Conservation (phyloP, 2,888 invertebrate genomes). For the Polymixis lichenea region DNA sequence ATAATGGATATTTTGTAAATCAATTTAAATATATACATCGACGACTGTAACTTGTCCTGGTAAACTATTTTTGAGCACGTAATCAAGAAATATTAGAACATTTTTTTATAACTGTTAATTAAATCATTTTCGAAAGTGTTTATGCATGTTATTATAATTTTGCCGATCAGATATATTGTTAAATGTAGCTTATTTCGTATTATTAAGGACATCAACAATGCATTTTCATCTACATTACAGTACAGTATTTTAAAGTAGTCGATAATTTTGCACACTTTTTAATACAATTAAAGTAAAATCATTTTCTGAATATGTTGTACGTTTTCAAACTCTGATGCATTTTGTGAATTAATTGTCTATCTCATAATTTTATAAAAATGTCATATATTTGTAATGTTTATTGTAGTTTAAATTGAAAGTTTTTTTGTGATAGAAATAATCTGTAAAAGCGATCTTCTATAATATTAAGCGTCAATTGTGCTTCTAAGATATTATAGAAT, state of each 20-base stretch:
- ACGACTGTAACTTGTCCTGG: conserved; percentile 18
- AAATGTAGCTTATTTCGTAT: not conserved
- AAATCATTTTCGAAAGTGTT: not conserved
- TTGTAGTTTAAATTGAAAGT: conserved; percentile 23
- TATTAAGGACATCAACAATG: not conserved
- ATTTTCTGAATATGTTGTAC: conserved; percentile 42
- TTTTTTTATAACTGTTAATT: not conserved
- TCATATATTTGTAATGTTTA: conserved; percentile 27
- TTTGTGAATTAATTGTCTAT: conserved; percentile 35
- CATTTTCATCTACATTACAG: conserved; percentile 10
- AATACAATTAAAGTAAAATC: not conserved
- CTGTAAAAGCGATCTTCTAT: conserved; percentile 33
- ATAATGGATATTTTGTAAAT: conserved; percentile 67
- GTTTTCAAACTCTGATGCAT: conserved; percentile 55
- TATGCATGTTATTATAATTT: conserved; percentile 31
- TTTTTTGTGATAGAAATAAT: conserved; percentile 58
- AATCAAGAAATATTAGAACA: conserved; percentile 1
- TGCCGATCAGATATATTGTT: not conserved
- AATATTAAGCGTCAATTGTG: conserved; percentile 53
- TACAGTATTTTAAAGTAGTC: conserved; percentile 21
- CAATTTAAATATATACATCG: conserved; percentile 24
- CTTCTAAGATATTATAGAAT: conserved; percentile 49
- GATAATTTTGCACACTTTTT: conserved; percentile 19
- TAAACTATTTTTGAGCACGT: conserved; percentile 17
- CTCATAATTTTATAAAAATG: conserved; percentile 32